Conservation (phyloP, 2,888 invertebrate species). For the Sepiola atlantica region DNA sequence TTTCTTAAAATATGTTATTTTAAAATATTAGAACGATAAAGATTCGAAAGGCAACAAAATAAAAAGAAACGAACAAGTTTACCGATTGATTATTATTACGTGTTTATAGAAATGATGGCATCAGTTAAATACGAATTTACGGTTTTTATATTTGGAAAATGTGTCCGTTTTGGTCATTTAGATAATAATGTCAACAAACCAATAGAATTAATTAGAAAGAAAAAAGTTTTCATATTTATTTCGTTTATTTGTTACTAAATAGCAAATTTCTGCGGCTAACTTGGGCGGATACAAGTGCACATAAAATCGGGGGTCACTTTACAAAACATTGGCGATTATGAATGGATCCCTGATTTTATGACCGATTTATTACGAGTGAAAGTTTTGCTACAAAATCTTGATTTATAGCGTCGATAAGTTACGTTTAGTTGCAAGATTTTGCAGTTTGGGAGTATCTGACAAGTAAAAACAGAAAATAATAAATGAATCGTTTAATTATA, state of each 20-base stretch:
- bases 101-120: background rate
- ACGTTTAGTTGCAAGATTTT: background rate
- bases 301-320: constrained; percentile 24
- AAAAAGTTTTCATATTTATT: background rate
- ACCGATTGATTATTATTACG: background rate
- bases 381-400: too few species aligned
- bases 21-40: background rate
- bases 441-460: background rate
- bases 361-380: background rate
- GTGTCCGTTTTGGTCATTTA: background rate
- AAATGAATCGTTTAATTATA: too few species aligned
- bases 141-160: background rate
- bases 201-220: background rate
- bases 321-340: background rate
- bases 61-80: background rate
- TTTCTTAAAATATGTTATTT: background rate
- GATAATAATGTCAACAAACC: rapidly evolving
- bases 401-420: background rate
- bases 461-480: background rate
- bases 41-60: background rate
- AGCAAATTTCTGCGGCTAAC: background rate
- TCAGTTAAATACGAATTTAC: background rate
- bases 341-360: background rate
- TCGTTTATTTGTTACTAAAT: background rate
- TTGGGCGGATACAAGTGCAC: constrained; percentile 35